These are phyloP conservation scores for Acanthopagrus latus DNA, from an alignment of 2,797 vertebrate genomes.

Conservation along the genomic window DNA sequence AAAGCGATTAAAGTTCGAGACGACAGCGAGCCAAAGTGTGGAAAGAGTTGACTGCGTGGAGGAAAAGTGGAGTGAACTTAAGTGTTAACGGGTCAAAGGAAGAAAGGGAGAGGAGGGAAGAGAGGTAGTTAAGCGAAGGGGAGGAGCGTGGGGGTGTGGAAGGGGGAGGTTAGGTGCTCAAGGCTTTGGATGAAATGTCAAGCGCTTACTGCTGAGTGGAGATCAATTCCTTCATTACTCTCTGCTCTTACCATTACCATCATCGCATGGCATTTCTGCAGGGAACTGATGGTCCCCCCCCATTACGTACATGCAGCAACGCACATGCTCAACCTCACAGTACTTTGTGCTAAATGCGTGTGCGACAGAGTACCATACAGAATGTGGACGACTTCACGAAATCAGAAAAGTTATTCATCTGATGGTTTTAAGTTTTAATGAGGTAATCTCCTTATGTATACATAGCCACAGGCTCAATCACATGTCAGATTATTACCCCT, in stretches of 20 bases:
- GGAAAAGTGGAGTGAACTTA: conserved; percentile 46
- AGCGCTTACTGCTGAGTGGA: conserved; percentile 88
- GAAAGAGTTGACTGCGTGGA: conserved; percentile 43
- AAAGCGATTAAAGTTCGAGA: conserved; percentile 62
- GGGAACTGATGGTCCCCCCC: conserved; percentile 73
- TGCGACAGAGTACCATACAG: neutral
- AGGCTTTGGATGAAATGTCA: conserved; percentile 99
- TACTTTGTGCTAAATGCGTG: neutral
- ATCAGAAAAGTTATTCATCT: neutral
- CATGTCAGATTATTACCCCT: too few relatives aligned
- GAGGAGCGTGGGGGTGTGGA: neutral
- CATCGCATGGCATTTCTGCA: conserved; percentile 85
- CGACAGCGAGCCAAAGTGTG: conserved; percentile 36
- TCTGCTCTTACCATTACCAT: conserved; percentile 91
- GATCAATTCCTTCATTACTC: conserved; percentile 99
- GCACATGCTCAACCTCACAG: neutral
- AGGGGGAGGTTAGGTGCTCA: conserved; percentile 82
- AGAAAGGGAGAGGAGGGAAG: conserved; percentile 41
- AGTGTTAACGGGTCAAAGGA: conserved; percentile 53
- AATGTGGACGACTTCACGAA: neutral
- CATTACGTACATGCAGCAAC: conserved; percentile 47
- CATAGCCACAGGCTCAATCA: too few relatives aligned
- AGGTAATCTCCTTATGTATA: neutral
- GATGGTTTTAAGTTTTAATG: neutral
- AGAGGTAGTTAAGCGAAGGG: conserved; percentile 39